Evolutionary conservation across 2,113 vertebrate genomes (phyloP), one percentile per base, ranked within the genome.

Genomic region (Sinocyclocheilus anophthalmus): DNA sequence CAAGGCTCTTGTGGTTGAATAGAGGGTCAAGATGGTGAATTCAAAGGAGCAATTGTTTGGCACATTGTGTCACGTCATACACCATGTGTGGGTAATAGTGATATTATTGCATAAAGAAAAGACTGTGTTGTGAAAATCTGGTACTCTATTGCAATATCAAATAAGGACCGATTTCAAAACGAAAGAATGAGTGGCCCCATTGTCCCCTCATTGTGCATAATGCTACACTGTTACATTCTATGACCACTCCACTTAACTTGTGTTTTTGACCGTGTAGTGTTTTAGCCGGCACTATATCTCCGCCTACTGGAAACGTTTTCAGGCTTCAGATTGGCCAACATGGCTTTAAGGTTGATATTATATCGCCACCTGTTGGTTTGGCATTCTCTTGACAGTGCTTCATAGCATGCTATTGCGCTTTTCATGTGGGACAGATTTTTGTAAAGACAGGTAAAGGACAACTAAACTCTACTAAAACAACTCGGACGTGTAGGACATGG

Each of bases 161-260:
- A 80, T n/a, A 42, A 24, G 33, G 13, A 16, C 33, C 3, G 11
- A 42, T 37, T 59, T n/a, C 37, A 65, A 81, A 48, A 37, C 42
- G 18, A 69, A 33, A 53, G 45, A 70, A 33, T 53, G 65, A 53
- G n/a, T 83, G 65, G 65, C 53, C 14, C 65, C 26, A 79, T 45
- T 55, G 39, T 39, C 76, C 63, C 24, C 13, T 69, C 61, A 82
- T 87, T 83, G 85, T 87, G 59, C 82, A 78, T 80, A 4, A 48
- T 72, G 45, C 30, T 57, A 82, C 55, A n/a, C 16, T n/a, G 63
- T 63, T 22, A 33, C 72, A 77, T 45, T 87, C 63, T 59, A 45
- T 65, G 73, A 72, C 87, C 89, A 86, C 85, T n/a, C 88, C 77
- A 85, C 88, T 50, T n/a, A 86, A 86, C 37, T 87, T 83, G 85